These are phyloP conservation scores for Drosophila antonietae DNA, from an alignment of 2,888 invertebrate genomes.

Conservation along the genomic window DNA sequence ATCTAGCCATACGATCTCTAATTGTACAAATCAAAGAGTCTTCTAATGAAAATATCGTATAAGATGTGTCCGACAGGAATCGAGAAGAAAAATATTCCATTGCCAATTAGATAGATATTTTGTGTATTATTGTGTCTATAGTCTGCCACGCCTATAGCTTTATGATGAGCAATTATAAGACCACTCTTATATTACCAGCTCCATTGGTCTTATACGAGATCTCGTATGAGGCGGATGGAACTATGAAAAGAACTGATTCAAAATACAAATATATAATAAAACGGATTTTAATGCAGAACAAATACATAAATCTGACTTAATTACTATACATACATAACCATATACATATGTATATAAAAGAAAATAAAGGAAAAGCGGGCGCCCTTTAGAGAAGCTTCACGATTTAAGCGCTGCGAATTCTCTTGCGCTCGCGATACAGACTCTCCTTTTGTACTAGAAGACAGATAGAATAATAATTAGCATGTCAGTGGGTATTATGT, in stretches of 20 bases:
- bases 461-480: slow-evolving; percentile 21
- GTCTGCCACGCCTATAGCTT: neutral
- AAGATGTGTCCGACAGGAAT: neutral
- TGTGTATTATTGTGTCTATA: too few relatives aligned
- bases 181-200: neutral
- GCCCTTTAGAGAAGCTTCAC: neutral
- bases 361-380: neutral
- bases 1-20: neutral
- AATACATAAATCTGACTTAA: slow-evolving; percentile 14
- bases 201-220: neutral
- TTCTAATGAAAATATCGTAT: neutral
- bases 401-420: slow-evolving; percentile 88
- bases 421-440: slow-evolving; percentile 90
- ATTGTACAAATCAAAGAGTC: neutral
- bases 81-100: neutral
- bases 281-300: slow-evolving; percentile 4
- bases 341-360: neutral
- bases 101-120: neutral
- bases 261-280: neutral
- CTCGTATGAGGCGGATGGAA: neutral
- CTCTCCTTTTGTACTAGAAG: slow-evolving; percentile 89
- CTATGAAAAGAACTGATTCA: neutral
- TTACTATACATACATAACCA: slow-evolving; percentile 6
- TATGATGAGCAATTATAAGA: neutral
- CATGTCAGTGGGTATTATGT: fast-evolving